phyloP scores from a whole-genome alignment of 2,797 vertebrate species.

The Halcyon smyrnensis region DNA sequence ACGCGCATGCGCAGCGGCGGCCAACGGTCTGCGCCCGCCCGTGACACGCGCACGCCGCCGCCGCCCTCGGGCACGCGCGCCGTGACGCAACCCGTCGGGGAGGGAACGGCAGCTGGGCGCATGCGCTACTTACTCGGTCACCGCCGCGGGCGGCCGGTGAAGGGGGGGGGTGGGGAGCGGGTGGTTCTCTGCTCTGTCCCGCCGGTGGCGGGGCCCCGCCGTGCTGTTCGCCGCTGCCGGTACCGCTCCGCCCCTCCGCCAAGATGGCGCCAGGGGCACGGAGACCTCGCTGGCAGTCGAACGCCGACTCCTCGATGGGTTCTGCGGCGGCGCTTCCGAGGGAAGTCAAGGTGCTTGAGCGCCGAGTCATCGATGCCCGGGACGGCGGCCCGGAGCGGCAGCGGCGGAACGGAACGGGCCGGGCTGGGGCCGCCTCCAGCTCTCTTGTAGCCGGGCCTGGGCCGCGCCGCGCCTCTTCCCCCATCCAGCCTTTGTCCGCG shows the following conservation, averaged over 20 bases:
- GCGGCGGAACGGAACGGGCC: rapidly evolving
- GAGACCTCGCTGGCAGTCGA: not conserved
- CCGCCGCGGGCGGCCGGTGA: rapidly evolving
- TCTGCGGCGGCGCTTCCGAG: not conserved
- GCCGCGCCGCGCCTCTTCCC: not conserved
- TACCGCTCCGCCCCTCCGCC: too few species aligned
- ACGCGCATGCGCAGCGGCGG: not conserved
- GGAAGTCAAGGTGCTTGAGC: not conserved
- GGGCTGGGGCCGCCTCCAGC: too few species aligned
- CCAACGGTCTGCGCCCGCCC: not conserved
- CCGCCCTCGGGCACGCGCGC: not conserved
- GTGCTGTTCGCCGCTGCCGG: not conserved
- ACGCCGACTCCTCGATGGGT: not conserved
- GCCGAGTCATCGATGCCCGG: not conserved
- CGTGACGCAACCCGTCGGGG: not conserved
- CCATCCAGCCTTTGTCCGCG: not conserved
- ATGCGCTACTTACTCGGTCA: not conserved
- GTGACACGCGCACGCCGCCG: too few species aligned
- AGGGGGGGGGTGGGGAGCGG: rapidly evolving
- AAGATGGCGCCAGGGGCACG: not conserved
- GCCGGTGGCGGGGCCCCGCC: too few species aligned
- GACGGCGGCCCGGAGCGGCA: too few species aligned
- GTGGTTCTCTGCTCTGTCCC: too few species aligned
- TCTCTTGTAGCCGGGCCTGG: rapidly evolving
- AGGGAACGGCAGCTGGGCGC: not conserved